These are phyloP conservation scores for Sylvicola fuscatus DNA, from an alignment of 2,888 invertebrate genomes.

Conservation along the genomic window DNA sequence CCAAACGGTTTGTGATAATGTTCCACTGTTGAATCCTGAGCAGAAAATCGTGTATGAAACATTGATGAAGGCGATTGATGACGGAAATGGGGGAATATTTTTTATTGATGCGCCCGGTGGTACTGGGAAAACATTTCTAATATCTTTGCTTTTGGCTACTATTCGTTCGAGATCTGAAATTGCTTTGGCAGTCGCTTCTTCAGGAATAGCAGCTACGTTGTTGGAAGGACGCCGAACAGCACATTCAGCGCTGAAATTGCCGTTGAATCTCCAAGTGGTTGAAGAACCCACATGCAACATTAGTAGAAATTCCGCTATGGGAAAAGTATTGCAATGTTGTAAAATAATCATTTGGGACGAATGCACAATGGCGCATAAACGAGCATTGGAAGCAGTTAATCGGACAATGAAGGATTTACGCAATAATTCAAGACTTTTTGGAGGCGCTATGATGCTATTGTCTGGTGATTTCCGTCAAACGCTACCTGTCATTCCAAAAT, in stretches of 20 bases:
- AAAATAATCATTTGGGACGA: constrained; percentile 14
- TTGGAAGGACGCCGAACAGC: constrained; percentile 13
- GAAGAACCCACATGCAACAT: constrained; percentile 14
- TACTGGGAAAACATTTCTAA: constrained; percentile 7
- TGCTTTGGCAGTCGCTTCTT: constrained; percentile 9
- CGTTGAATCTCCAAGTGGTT: constrained; percentile 10
- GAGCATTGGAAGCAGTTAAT: constrained; percentile 7
- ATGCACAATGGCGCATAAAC: constrained; percentile 14
- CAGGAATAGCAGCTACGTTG: constrained; percentile 11
- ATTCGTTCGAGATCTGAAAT: constrained; percentile 5
- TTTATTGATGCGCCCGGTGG: constrained; percentile 8
- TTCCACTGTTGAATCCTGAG: background rate
- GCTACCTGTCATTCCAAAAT: constrained; percentile 14
- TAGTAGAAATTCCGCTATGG: constrained; percentile 13
- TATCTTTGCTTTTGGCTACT: constrained; percentile 5
- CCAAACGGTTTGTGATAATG: constrained; percentile 3
- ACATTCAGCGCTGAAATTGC: constrained; percentile 14
- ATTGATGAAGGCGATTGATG: constrained; percentile 11
- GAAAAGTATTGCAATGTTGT: constrained; percentile 12
- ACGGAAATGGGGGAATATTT: constrained; percentile 8
- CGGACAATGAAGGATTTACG: constrained; percentile 11
- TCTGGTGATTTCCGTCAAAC: constrained; percentile 17
- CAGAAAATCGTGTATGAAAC: constrained; percentile 11
- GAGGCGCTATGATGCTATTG: constrained; percentile 14
- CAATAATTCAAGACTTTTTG: constrained; percentile 11